These are phyloP conservation scores for Sturmia bella DNA, from an alignment of 2,888 invertebrate genomes.

Conservation along the genomic window DNA sequence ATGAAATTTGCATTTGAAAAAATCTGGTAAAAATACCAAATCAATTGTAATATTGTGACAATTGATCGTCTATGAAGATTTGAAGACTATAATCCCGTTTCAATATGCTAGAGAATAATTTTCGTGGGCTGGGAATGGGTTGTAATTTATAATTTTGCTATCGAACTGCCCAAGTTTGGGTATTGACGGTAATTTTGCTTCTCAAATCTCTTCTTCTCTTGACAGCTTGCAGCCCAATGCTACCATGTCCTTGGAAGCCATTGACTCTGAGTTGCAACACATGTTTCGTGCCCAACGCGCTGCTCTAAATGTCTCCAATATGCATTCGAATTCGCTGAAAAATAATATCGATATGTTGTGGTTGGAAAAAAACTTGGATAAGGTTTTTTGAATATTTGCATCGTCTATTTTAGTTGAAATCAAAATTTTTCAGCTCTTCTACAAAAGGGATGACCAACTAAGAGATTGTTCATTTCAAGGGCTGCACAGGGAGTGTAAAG, in stretches of 20 bases:
- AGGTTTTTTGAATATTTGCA: not conserved
- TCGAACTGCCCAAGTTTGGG: no score
- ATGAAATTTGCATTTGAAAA: no score
- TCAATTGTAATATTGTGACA: no score
- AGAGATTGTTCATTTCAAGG: conserved; percentile 39
- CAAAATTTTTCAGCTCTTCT: conserved; percentile 26
- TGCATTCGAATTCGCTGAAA: not conserved
- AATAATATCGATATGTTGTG: conserved; percentile 14
- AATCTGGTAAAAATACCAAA: no score
- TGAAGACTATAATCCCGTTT: no score
- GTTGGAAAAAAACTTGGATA: not conserved
- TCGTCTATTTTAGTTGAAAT: not conserved
- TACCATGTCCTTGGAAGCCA: conserved; percentile 1
- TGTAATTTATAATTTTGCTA: no score
- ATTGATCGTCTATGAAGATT: no score
- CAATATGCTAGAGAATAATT: no score
- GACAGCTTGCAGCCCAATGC: conserved; percentile 36
- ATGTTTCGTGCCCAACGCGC: conserved; percentile 49
- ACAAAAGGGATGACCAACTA: conserved; percentile 18
- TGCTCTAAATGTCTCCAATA: not conserved
- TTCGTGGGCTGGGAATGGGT: no score
- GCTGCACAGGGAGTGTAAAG: not conserved
- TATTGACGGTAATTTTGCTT: no score
- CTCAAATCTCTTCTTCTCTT: not conserved
- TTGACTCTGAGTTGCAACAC: conserved; percentile 14